These are phyloP conservation scores for Hemiprocne comata DNA, from an alignment of 2,113 vertebrate species.

Conservation along the genomic window DNA sequence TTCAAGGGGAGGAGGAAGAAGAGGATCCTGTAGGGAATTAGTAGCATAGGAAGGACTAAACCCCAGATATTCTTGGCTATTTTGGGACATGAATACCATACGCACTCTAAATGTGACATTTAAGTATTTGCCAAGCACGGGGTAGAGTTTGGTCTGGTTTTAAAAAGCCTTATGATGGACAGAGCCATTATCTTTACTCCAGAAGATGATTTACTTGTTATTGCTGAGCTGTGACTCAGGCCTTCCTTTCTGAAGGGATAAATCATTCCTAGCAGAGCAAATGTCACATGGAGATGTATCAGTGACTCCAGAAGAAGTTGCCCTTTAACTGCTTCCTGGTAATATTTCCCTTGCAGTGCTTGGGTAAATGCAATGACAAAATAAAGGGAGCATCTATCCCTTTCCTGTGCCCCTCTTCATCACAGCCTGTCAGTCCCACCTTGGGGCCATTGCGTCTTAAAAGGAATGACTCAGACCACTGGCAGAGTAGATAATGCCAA, in stretches of 20 bases:
- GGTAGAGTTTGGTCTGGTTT: neutral
- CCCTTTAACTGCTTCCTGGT: conserved; percentile 66
- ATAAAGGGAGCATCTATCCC: conserved; percentile 26
- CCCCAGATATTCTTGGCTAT: neutral
- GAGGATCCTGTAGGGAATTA: neutral
- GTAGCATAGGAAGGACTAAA: neutral
- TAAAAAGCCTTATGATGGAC: neutral
- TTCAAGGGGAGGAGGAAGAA: neutral
- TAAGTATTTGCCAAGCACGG: neutral
- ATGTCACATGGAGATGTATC: conserved; percentile 44
- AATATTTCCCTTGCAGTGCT: conserved; percentile 45
- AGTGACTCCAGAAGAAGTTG: conserved; percentile 53
- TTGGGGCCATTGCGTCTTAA: neutral
- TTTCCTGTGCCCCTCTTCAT: conserved; percentile 39
- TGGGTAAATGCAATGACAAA: conserved; percentile 53
- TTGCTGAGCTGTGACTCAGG: conserved; percentile 63
- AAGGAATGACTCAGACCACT: conserved; percentile 39
- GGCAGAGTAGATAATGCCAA: conserved; percentile 32
- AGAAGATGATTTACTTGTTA: conserved; percentile 65
- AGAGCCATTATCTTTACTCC: conserved; percentile 36
- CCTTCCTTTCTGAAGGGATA: conserved; percentile 65
- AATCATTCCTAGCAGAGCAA: conserved; percentile 71
- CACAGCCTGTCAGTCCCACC: conserved; percentile 32
- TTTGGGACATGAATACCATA: neutral
- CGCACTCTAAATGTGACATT: neutral